phyloP scores from a whole-genome alignment of 2,797 vertebrate species.

The Pitangus sulphuratus region DNA sequence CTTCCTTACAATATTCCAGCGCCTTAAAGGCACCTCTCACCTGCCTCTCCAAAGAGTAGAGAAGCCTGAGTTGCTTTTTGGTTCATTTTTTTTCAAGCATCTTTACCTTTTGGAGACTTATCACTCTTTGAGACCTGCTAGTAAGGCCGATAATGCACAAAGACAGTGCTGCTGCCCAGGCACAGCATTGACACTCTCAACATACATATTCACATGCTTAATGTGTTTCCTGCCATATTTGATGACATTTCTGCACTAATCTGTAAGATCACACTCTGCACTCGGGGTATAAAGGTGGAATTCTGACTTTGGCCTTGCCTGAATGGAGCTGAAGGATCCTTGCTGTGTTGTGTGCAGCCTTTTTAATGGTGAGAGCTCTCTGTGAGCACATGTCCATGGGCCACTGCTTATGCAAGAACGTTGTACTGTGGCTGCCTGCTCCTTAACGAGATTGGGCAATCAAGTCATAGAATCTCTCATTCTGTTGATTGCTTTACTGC shows the following conservation, averaged over 20 bases:
- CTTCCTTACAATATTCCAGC: not conserved
- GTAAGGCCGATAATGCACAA: not conserved
- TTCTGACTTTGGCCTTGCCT: not conserved
- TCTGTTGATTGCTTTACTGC: conserved; percentile 82
- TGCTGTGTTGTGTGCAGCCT: not conserved
- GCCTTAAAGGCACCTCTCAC: not conserved
- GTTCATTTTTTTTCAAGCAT: not conserved
- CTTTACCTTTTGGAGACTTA: not conserved
- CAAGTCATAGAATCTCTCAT: conserved; percentile 7
- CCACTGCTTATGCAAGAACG: conserved; percentile 59
- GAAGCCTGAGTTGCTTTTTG: not conserved
- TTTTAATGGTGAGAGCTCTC: not conserved
- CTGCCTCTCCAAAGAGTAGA: not conserved
- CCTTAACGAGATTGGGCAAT: conserved; percentile 70
- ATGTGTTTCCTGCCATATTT: not conserved
- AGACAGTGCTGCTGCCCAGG: not conserved
- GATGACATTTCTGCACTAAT: not conserved
- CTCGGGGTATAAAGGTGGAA: not conserved
- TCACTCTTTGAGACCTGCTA: not conserved
- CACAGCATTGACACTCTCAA: not conserved
- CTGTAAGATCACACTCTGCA: not conserved
- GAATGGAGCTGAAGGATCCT: not conserved
- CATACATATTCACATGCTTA: not conserved
- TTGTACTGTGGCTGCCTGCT: conserved; percentile 35
- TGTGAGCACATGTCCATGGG: not conserved